Evolutionary conservation across 2,113 vertebrate genomes (phyloP).

Genomic region (Gallinago paraguaiae): DNA sequence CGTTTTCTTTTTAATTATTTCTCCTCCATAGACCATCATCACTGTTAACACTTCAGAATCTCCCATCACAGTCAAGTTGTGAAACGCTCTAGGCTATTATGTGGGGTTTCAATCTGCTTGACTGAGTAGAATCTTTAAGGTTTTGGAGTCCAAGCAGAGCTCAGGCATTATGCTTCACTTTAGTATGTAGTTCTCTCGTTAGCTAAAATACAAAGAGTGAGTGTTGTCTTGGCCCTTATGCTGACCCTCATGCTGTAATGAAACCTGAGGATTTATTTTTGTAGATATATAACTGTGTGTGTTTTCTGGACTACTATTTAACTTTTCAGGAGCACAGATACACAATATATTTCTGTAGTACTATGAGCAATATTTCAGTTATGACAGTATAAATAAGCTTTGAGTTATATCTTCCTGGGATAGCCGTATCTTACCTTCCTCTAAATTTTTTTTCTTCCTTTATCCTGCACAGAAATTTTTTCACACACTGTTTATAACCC

Average conservation of each 20-base stretch:
- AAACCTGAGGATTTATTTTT: not conserved
- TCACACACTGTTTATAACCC: not conserved
- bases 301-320: not conserved
- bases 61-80: not conserved
- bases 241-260: not conserved
- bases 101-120: not conserved
- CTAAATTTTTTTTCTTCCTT: not conserved
- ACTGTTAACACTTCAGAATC: not conserved
- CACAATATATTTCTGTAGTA: not conserved
- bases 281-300: not conserved
- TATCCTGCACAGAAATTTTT: not conserved
- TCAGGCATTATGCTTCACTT: not conserved
- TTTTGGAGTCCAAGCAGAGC: not conserved
- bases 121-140: not conserved
- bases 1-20: conserved; percentile 10
- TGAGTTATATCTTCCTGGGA: not conserved
- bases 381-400: not conserved
- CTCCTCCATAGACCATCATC: not conserved
- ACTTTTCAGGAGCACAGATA: not conserved
- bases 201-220: not conserved
- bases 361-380: not conserved
- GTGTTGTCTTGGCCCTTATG: not conserved
- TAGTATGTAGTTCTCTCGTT: not conserved
- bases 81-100: not conserved
- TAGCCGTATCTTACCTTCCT: not conserved